phyloP scores from a whole-genome alignment of 2,888 invertebrate genomes.

The Caenorhabditis sp. region DNA sequence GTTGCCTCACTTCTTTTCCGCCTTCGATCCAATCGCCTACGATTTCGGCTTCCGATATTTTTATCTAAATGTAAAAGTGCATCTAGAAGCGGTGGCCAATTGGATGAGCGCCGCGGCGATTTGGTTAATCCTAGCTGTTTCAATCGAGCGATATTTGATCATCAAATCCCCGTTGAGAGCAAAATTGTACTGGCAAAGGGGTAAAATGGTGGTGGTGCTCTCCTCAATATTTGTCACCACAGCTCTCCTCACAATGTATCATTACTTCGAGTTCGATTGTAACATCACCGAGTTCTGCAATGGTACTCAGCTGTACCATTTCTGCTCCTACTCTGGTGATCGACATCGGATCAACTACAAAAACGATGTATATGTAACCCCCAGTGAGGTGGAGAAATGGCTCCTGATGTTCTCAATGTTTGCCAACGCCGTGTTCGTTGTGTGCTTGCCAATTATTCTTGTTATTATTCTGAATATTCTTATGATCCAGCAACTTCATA shows the following conservation, averaged over 20 bases:
- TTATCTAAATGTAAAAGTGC: constrained; percentile 63
- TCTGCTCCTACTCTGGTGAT: constrained; percentile 64
- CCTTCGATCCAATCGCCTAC: constrained; percentile 49
- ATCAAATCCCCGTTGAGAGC: constrained; percentile 64
- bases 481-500: constrained; percentile 59
- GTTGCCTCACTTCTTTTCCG: constrained; percentile 56
- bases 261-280: constrained; percentile 70
- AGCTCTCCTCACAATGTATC: constrained; percentile 64
- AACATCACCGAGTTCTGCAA: constrained; percentile 65
- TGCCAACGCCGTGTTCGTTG: constrained; percentile 57
- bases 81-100: constrained; percentile 67
- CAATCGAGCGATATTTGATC: constrained; percentile 65
- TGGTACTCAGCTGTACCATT: constrained; percentile 60
- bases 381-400: constrained; percentile 45
- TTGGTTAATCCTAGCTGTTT: constrained; percentile 69
- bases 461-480: constrained; percentile 63
- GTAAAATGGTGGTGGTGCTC: constrained; percentile 55
- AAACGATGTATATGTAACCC: constrained; percentile 40
- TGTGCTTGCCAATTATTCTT: constrained; percentile 65
- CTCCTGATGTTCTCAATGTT: constrained; percentile 54
- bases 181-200: constrained; percentile 65
- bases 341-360: constrained; percentile 40
- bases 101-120: constrained; percentile 70
- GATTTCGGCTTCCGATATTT: constrained; percentile 57
- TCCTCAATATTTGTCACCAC: constrained; percentile 62